A percentile compares a stretch with the other conserved stretches of the same genome.
These are phyloP conservation scores for Hylaeus anthracinus DNA, from an alignment of 1,140 invertebrate species.

Conservation along the genomic window DNA sequence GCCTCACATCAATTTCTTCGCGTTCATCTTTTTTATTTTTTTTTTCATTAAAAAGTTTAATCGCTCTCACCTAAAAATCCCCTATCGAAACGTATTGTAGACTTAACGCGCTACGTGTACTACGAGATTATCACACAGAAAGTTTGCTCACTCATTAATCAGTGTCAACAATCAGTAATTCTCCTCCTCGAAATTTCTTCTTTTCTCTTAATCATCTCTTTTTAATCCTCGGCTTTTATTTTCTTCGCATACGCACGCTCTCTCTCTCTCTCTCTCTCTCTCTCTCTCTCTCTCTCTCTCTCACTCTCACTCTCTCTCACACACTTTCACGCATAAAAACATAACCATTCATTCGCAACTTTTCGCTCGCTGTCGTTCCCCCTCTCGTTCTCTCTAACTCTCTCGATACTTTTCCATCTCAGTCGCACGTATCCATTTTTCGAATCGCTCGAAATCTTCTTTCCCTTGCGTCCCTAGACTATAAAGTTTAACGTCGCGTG, in stretches of 20 bases:
- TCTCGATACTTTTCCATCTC: slow-evolving; percentile 1
- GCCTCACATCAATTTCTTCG: slow-evolving; percentile 29
- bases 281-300: no score
- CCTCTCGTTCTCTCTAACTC: slow-evolving; percentile 31
- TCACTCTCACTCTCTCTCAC: slow-evolving; percentile 5
- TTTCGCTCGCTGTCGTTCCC: slow-evolving; percentile 10
- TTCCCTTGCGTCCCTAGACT: slow-evolving; percentile 18
- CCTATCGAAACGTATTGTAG: slow-evolving; percentile 64
- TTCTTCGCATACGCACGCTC: slow-evolving; percentile 59
- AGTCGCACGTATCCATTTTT: background rate
- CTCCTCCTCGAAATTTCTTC: slow-evolving; percentile 49
- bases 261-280: slow-evolving; percentile 2
- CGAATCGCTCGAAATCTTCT: slow-evolving; percentile 13
- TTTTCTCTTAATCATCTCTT: slow-evolving; percentile 58
- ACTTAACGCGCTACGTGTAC: slow-evolving; percentile 67
- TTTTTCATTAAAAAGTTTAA: slow-evolving; percentile 43
- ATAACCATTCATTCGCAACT: slow-evolving; percentile 57
- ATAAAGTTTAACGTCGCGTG: slow-evolving; percentile 10
- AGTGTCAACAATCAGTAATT: slow-evolving; percentile 78
- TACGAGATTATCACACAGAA: slow-evolving; percentile 80
- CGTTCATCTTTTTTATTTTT: slow-evolving; percentile 18
- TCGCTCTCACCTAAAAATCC: slow-evolving; percentile 59
- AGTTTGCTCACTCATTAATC: slow-evolving; percentile 77
- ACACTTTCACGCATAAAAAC: slow-evolving; percentile 70
- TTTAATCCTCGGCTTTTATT: slow-evolving; percentile 15